These are phyloP conservation scores for Leptinotarsa lineolata DNA, from an alignment of 1,140 invertebrate species.

Conservation along the genomic window DNA sequence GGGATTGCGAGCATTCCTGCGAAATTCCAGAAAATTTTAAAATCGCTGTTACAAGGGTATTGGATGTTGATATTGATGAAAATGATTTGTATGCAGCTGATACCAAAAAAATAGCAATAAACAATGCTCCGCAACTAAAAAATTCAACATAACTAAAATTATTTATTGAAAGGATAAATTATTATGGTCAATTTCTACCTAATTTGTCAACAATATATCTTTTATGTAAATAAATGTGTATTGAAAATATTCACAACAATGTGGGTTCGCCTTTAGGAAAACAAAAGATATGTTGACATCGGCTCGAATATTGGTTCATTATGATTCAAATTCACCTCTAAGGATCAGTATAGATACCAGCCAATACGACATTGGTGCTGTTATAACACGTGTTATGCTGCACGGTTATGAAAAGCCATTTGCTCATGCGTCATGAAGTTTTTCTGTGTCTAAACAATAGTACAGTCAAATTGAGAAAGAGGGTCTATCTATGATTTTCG, in stretches of 20 bases:
- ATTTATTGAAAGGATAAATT: neutral
- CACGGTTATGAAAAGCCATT: too few species aligned
- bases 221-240: neutral
- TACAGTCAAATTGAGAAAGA: too few species aligned
- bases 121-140: conserved; percentile 31
- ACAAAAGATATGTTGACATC: neutral
- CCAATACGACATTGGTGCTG: too few species aligned
- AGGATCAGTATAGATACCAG: too few species aligned
- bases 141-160: conserved; percentile 28
- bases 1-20: conserved; percentile 10
- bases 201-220: conserved; percentile 21
- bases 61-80: conserved; percentile 44
- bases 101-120: conserved; percentile 24
- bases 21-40: neutral
- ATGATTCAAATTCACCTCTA: too few species aligned
- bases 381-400: too few species aligned
- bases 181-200: neutral
- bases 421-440: too few species aligned
- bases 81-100: conserved; percentile 45
- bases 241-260: neutral
- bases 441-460: too few species aligned
- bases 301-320: too few species aligned
- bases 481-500: too few species aligned
- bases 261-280: neutral
- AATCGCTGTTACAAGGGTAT: conserved; percentile 13